phyloP scores from a whole-genome alignment of 2,888 invertebrate genomes.

The Ligdia adustata region DNA sequence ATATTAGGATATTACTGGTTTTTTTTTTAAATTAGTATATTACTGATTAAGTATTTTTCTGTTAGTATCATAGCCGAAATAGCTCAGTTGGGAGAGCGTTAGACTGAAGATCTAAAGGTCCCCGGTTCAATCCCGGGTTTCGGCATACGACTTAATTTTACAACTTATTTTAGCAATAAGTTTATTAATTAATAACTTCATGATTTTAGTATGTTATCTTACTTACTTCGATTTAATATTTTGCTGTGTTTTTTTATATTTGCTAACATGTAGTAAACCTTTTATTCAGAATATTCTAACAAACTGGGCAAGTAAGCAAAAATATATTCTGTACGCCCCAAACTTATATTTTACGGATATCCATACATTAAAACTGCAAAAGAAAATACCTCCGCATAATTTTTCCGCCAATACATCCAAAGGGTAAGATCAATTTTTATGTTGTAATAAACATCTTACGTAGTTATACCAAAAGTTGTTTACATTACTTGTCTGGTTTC shows the following conservation, averaged over 20 bases:
- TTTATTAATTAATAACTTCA: too few species aligned
- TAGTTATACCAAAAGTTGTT: conserved; percentile 7
- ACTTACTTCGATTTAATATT: too few species aligned
- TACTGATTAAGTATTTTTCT: too few species aligned
- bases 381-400: conserved; percentile 10
- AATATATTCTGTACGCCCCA: neutral
- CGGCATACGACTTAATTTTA: conserved; percentile 31
- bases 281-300: too few species aligned
- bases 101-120: conserved; percentile 54
- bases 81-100: conserved; percentile 56
- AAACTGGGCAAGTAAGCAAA: neutral
- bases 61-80: conserved; percentile 27
- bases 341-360: neutral
- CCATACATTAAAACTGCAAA: conserved; percentile 1
- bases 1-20: too few species aligned
- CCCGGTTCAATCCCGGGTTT: conserved; percentile 52
- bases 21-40: too few species aligned
- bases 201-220: too few species aligned
- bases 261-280: too few species aligned
- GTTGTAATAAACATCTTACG: conserved; percentile 5
- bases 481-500: conserved; percentile 3
- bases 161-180: too few species aligned
- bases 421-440: conserved; percentile 1
- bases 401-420: conserved; percentile 9
- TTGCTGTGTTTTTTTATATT: too few species aligned